These are phyloP conservation scores for Drosophila rufa DNA, from an alignment of 1,140 invertebrate species.

Conservation along the genomic window DNA sequence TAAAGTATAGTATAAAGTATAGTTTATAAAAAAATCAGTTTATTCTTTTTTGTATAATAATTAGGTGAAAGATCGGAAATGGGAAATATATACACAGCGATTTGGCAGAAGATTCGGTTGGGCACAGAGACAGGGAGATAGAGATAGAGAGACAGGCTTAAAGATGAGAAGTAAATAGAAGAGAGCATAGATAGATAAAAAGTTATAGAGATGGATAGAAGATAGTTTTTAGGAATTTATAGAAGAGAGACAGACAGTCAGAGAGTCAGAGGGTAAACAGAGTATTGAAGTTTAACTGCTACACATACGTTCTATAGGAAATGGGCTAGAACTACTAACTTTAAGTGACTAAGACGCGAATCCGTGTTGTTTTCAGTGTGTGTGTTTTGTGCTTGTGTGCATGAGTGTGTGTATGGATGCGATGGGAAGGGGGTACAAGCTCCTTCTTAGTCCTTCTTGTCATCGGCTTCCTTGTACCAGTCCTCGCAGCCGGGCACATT, in stretches of 20 bases:
- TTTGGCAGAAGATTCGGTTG: conserved; percentile 25
- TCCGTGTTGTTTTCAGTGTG: conserved; percentile 36
- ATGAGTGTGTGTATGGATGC: conserved; percentile 30
- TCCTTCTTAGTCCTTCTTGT: conserved; percentile 76
- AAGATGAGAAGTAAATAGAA: not conserved
- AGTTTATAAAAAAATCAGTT: conserved; percentile 55
- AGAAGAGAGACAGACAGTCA: not conserved
- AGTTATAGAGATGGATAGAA: conserved; percentile 4
- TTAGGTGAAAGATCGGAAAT: conserved; percentile 34
- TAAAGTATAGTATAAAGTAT: not conserved
- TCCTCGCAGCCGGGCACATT: conserved; percentile 95
- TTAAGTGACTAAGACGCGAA: conserved; percentile 78
- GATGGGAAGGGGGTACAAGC: not conserved
- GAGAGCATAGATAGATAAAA: not conserved
- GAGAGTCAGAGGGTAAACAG: conserved; percentile 5
- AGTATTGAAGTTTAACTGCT: conserved; percentile 56
- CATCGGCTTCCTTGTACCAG: conserved; percentile 92
- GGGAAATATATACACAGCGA: conserved; percentile 72
- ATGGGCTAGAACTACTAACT: conserved; percentile 77
- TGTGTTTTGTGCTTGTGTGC: conserved; percentile 18
- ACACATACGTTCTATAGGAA: conserved; percentile 73
- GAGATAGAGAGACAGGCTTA: conserved; percentile 2
- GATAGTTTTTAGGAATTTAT: not conserved
- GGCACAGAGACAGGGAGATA: conserved; percentile 20
- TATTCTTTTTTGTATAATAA: conserved; percentile 64